Base-by-base conservation (phyloP, 2,888 invertebrate species). In the Choristoneura rosaceana region DNA sequence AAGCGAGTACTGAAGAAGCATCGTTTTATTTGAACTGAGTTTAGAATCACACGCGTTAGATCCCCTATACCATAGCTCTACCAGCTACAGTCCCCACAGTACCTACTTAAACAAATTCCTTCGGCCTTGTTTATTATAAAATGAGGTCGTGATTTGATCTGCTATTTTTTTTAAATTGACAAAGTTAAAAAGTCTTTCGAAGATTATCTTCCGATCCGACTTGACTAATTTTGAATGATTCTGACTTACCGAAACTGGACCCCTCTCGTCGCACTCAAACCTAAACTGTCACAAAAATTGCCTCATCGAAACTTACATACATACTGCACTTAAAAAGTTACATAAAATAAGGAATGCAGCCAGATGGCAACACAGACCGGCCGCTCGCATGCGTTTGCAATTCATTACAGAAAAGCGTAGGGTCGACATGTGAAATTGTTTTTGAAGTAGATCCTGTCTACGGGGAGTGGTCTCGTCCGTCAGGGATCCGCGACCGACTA, bases 401-500 rank as follows among this genome's bases (percentile, higher is more conserved):
- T 90, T 90, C 88, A 91, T 89, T 90, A 90, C 81, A 77, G 79
- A 77, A 80, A 77, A 80, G 81, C 80, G 81, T 78, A 83, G 82
- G 82, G 80, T 85, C 80, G 86, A 88, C 90, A 87, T 84, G 90
- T 87, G 82, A 90, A 90, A 91, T 89, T 89, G 88, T 89, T 91
- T 90, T 90, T 86, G 84, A 87, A 89, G 86, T 87, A 87, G 87
- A 89, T 87, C 89, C 88, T 90, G 90, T 89, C 87, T 85, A 81
- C 81, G 79, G 83, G 89, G 87, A 85, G 86, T 84, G 85, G 85
- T 81, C 81, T 81, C 79, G 83, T 83, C 84, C 76, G 82, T 86
- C 85, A 85, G 85, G 84, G 85, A 83, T 82, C 82, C 81, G 84
- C 81, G 84, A 79, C 87, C 85, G 84, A 87, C 85, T 88, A 82